Percentiles rank a stretch among this genome's conserved stretches.
These are phyloP conservation scores for Cheracebus regulus DNA, from an alignment of 2,797 vertebrate genomes.

Conservation along the genomic window DNA sequence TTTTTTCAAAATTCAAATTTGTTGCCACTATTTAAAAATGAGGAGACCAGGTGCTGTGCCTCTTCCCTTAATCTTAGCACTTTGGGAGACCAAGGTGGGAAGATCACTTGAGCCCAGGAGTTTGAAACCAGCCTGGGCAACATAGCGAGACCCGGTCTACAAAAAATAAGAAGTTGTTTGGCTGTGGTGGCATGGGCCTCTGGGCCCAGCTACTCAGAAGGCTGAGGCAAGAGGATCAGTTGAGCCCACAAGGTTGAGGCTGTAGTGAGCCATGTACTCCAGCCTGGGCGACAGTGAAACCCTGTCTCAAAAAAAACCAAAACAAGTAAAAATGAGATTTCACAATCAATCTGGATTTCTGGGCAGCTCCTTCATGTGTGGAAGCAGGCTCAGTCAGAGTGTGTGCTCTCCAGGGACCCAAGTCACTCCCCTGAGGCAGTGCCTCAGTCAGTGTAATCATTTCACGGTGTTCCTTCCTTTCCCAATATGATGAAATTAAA, in stretches of 20 bases:
- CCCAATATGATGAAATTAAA: not conserved
- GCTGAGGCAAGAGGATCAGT: not conserved
- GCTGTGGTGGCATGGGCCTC: not conserved
- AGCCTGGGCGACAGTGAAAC: not conserved
- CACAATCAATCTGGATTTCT: not conserved
- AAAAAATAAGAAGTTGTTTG: not conserved
- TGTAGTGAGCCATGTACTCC: not conserved
- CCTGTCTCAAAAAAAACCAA: not conserved
- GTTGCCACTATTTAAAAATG: not conserved
- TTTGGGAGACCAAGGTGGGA: not conserved
- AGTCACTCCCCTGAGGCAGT: not conserved
- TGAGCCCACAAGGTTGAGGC: not conserved
- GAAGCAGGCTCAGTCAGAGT: not conserved
- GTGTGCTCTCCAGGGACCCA: not conserved
- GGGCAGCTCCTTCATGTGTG: not conserved
- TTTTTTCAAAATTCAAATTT: not conserved
- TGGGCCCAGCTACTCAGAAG: not conserved
- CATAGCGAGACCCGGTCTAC: not conserved
- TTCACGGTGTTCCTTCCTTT: not conserved
- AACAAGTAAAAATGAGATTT: not conserved
- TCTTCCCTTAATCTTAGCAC: not conserved
- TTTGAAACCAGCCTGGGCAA: not conserved
- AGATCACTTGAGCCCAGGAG: not conserved
- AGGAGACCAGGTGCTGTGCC: not conserved
- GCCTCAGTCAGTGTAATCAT: not conserved